phyloP scores from a whole-genome alignment of 2,797 vertebrate genomes.

The Anguilla anguilla region DNA sequence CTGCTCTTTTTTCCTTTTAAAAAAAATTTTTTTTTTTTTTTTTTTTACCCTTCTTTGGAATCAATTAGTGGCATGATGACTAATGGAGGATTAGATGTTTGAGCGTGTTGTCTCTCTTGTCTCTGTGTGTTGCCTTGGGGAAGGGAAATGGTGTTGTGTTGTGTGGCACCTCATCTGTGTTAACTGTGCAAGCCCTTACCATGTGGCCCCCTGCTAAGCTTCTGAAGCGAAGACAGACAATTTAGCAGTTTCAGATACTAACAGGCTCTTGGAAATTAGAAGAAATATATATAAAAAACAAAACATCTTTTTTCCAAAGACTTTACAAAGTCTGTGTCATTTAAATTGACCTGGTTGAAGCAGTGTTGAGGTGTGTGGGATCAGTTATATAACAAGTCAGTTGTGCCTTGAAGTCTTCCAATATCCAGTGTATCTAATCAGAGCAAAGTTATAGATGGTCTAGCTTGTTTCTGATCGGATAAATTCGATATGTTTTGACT shows the following conservation, averaged over 20 bases:
- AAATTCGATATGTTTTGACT: not conserved
- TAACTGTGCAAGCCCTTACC: slow-evolving; percentile 23
- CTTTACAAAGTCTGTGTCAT: not conserved
- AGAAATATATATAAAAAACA: not conserved
- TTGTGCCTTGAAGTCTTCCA: not conserved
- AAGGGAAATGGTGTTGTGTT: slow-evolving; percentile 39
- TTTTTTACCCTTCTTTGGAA: slow-evolving; percentile 52
- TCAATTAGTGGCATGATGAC: slow-evolving; percentile 64
- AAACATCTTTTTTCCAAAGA: not conserved
- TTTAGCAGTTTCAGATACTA: not conserved
- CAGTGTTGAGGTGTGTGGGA: not conserved
- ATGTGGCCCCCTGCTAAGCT: slow-evolving; percentile 41
- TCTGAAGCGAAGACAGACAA: slow-evolving; percentile 33
- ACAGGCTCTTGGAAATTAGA: not conserved
- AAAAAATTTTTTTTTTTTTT: not conserved
- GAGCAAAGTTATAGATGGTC: not conserved
- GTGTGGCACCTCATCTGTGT: slow-evolving; percentile 31
- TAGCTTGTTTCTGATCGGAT: not conserved
- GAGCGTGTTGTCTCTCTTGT: slow-evolving; percentile 45
- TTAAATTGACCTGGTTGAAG: not conserved
- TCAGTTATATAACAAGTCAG: not conserved
- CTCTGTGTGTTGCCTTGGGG: slow-evolving; percentile 45
- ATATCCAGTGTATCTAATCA: not conserved
- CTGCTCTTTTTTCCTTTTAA: slow-evolving; percentile 25
- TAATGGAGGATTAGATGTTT: slow-evolving; percentile 62